These are phyloP conservation scores for Globia sparganii DNA, from an alignment of 2,888 invertebrate genomes.

Conservation along the genomic window DNA sequence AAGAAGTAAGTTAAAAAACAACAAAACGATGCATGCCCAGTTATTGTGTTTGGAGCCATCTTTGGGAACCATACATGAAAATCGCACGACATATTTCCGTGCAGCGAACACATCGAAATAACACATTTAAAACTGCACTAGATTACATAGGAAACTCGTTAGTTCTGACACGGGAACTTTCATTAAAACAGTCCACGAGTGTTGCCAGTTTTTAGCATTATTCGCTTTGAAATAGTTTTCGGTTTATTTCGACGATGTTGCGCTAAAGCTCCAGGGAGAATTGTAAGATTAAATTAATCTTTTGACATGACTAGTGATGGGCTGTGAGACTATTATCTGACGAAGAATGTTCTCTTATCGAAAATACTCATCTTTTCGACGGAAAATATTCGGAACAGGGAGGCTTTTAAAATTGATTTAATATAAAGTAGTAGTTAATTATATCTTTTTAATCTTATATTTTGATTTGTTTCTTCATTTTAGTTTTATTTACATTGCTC, in stretches of 20 bases:
- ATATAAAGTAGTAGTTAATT: not conserved
- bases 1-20: not conserved
- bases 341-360: not conserved
- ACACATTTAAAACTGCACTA: constrained; percentile 22
- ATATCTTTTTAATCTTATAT: too few relatives aligned
- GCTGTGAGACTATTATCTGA: not conserved
- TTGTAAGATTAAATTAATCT: not conserved
- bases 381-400: not conserved
- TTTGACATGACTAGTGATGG: constrained; percentile 1
- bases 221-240: constrained; percentile 11
- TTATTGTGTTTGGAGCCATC: not conserved
- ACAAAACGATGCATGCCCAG: not conserved
- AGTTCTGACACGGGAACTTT: constrained; percentile 9
- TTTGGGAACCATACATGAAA: not conserved
- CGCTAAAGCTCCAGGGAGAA: not conserved
- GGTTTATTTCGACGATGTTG: not conserved
- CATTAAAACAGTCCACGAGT: constrained; percentile 20
- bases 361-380: not conserved
- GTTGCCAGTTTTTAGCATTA: constrained; percentile 11
- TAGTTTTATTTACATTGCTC: too few relatives aligned
- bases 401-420: not conserved
- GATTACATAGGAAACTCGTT: constrained; percentile 24
- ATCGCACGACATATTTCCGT: not conserved
- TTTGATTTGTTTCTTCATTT: too few relatives aligned
- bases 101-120: not conserved